Evolutionary conservation across 1,140 invertebrate genomes (phyloP).

Genomic region (Cyphomyrmex costatus): DNA sequence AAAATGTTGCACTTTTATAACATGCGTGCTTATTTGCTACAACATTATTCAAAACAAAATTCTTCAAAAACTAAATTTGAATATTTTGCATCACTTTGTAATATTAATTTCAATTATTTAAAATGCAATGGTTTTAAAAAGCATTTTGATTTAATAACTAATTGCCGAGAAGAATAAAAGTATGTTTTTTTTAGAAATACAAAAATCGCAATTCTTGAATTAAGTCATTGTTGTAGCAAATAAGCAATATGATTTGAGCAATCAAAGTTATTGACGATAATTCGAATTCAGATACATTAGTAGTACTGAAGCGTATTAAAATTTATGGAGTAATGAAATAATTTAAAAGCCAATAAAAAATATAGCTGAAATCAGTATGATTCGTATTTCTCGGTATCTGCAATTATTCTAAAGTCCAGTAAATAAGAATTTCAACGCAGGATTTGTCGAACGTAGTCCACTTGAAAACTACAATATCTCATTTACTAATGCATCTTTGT

Average conservation of each 20-base stretch:
- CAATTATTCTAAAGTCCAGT: neutral
- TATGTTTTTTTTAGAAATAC: no score
- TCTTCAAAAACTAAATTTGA: no score
- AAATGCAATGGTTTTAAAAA: no score
- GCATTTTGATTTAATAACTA: no score
- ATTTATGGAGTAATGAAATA: neutral
- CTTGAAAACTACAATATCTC: constrained; percentile 12
- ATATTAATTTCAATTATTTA: no score
- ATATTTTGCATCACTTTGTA: no score
- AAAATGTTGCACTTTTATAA: neutral
- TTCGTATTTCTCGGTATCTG: neutral
- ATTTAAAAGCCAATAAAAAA: neutral
- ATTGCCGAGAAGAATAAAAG: no score
- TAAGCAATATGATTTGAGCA: neutral
- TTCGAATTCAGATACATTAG: neutral
- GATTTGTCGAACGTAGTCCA: neutral
- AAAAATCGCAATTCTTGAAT: no score
- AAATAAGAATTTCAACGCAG: constrained; percentile 14
- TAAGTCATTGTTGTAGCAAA: no score
- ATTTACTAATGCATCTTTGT: constrained; percentile 36
- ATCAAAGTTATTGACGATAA: neutral
- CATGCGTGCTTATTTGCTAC: no score
- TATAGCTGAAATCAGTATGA: neutral
- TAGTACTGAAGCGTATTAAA: neutral
- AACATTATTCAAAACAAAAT: no score